phyloP scores from a whole-genome alignment of 2,113 vertebrate species.

The Nothocercus julius region DNA sequence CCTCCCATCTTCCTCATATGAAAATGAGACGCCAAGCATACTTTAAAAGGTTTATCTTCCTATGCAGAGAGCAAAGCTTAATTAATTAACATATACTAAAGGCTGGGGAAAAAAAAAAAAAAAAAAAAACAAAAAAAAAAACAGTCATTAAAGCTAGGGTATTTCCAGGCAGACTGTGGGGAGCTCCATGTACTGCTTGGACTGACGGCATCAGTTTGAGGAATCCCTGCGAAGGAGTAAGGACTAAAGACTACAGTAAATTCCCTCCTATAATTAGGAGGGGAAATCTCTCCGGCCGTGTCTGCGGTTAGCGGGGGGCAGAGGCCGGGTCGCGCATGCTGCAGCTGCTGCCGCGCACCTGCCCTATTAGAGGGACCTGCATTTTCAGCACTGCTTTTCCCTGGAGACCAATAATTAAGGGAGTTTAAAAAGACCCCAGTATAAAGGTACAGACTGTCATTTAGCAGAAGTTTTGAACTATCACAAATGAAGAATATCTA shows the following conservation, averaged over 20 bases:
- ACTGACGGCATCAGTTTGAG: neutral
- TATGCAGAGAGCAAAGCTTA: neutral
- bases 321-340: neutral
- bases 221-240: constrained; percentile 38
- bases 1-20: neutral
- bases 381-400: constrained; percentile 22
- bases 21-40: neutral
- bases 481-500: constrained; percentile 13
- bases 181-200: neutral
- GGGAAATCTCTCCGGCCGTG: constrained; percentile 38
- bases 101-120: neutral
- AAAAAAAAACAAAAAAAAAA: too few species aligned
- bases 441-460: neutral
- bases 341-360: constrained; percentile 55
- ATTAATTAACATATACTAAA: neutral
- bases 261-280: constrained; percentile 22
- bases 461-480: neutral
- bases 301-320: constrained; percentile 33
- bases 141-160: neutral
- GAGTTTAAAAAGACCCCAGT: neutral
- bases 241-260: constrained; percentile 54
- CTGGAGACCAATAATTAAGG: constrained; percentile 66
- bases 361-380: constrained; percentile 41
- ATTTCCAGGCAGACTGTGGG: neutral
- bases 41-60: neutral